Base-by-base conservation (phyloP, 2,113 vertebrate species). In the Seriola quinqueradiata region DNA sequence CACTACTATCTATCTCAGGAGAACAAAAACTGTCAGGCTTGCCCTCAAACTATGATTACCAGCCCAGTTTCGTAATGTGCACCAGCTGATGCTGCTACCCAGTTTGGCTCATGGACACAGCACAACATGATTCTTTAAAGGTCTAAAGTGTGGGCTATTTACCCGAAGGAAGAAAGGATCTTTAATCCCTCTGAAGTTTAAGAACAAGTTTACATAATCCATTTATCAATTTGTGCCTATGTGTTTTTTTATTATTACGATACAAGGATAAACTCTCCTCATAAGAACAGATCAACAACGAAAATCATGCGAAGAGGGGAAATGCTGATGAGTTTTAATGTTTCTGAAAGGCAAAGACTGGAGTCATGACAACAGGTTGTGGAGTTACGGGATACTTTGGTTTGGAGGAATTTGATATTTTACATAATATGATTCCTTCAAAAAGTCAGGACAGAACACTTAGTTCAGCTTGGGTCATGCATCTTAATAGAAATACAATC, bases 11-110 rank as follows among this genome's bases (percentile, higher is more conserved):
- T 52, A 42, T 85, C 81, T 87, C 77, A 60, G 48, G 82, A 70
- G 69, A 75, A 83, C 60, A 76, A 58, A 71, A 80, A 76, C 44
- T 65, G 68, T 81, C 71, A 75, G 70, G 50, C 70, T 67, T 86
- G 84, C 67, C 72, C 34, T 74, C 69, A 74, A 63, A 82, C 84
- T 74, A 69, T 75, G 81, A 90, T 91, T 82, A 86, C 79, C 73
- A 82, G 82, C 67, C 75, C 78, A 50, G 69, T 57, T 87, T 72
- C 89, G 52, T 76, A 14, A 72, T 76, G 54, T 61, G 66, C 14
- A 55, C 75, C 82, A 83, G 70, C 86, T 86, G 75, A 87, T 84
- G 79, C 75, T 58, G 74, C n/a, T 85, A 19, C 25, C 50, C 63
- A 74, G 65, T 79, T 76, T 86, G 84, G 75, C 73, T 81, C 70